Conservation (phyloP, 2,797 vertebrate species). For the Parauchenoglanis punctatus region DNA sequence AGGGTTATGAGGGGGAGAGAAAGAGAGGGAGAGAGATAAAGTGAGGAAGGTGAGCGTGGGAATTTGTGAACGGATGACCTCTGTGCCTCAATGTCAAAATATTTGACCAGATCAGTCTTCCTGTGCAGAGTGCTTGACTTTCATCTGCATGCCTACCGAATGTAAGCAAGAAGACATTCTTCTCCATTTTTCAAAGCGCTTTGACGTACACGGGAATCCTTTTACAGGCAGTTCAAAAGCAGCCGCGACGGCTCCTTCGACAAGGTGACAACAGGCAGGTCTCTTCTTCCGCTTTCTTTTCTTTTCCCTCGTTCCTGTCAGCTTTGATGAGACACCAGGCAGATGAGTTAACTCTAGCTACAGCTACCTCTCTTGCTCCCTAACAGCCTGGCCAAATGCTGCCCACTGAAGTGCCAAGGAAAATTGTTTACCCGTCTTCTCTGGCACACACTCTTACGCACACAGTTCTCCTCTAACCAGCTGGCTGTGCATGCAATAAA, state of each 20-base stretch:
- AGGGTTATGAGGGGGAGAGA: slow-evolving; percentile 54
- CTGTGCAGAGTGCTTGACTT: slow-evolving; percentile 36
- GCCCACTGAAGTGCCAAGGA: slow-evolving; percentile 70
- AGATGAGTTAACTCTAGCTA: slow-evolving; percentile 64
- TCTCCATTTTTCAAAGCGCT: slow-evolving; percentile 45
- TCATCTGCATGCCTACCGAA: slow-evolving; percentile 44
- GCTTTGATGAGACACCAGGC: slow-evolving; percentile 66
- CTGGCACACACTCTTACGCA: slow-evolving; percentile 41
- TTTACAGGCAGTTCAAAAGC: slow-evolving; percentile 57
- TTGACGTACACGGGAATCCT: slow-evolving; percentile 36
- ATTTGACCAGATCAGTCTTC: slow-evolving; percentile 57
- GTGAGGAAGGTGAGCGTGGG: slow-evolving; percentile 23
- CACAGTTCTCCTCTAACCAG: slow-evolving; percentile 48
- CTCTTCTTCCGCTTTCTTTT: slow-evolving; percentile 61
- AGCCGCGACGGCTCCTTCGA: slow-evolving; percentile 53
- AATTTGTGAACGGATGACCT: slow-evolving; percentile 30
- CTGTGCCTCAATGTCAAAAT: slow-evolving; percentile 52
- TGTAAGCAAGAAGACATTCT: slow-evolving; percentile 45
- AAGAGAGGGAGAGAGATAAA: background rate
- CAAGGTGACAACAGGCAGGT: slow-evolving; percentile 67
- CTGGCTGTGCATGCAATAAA: slow-evolving; percentile 66
- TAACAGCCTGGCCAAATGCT: slow-evolving; percentile 72
- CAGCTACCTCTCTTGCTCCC: slow-evolving; percentile 63
- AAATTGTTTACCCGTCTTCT: slow-evolving; percentile 67
- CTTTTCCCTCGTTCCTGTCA: slow-evolving; percentile 70